A percentile compares a stretch with the other conserved stretches of the same genome.
Evolutionary conservation across 2,888 invertebrate species (phyloP).

Genomic region (Lycaena phlaeas): DNA sequence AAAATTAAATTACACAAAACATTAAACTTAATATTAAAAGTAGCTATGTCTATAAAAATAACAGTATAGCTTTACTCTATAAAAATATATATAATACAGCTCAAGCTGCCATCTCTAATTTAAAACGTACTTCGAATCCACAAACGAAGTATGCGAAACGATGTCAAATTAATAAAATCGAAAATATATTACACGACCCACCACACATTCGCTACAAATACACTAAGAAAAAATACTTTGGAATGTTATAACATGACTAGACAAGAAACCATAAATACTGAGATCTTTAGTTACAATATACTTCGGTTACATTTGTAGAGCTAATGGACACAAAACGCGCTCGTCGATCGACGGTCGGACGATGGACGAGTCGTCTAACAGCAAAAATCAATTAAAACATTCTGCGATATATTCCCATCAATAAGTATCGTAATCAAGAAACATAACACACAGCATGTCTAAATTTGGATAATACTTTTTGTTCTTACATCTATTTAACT

Average conservation of each 20-base stretch:
- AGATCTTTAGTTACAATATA: slow-evolving; percentile 41
- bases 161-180: slow-evolving; percentile 41
- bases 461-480: slow-evolving; percentile 70
- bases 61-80: slow-evolving; percentile 68
- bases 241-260: slow-evolving; percentile 70
- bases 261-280: slow-evolving; percentile 40
- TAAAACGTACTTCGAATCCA: slow-evolving; percentile 50
- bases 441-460: slow-evolving; percentile 64
- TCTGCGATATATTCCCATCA: background rate
- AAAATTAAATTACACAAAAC: slow-evolving; percentile 40
- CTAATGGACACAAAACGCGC: slow-evolving; percentile 24
- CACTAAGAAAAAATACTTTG: slow-evolving; percentile 54
- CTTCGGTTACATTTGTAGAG: slow-evolving; percentile 25
- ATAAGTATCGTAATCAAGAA: slow-evolving; percentile 38
- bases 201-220: slow-evolving; percentile 36
- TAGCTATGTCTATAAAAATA: slow-evolving; percentile 67
- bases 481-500: slow-evolving; percentile 57
- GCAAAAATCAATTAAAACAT: background rate
- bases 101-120: slow-evolving; percentile 60
- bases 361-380: slow-evolving; percentile 19
- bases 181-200: slow-evolving; percentile 30
- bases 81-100: slow-evolving; percentile 69
- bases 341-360: slow-evolving; percentile 14
- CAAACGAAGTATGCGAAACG: slow-evolving; percentile 33
- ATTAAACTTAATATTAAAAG: slow-evolving; percentile 37